A percentile compares a stretch with the other conserved stretches of the same genome.
phyloP scores from a whole-genome alignment of 2,888 invertebrate species.

The Villa cingulata region DNA sequence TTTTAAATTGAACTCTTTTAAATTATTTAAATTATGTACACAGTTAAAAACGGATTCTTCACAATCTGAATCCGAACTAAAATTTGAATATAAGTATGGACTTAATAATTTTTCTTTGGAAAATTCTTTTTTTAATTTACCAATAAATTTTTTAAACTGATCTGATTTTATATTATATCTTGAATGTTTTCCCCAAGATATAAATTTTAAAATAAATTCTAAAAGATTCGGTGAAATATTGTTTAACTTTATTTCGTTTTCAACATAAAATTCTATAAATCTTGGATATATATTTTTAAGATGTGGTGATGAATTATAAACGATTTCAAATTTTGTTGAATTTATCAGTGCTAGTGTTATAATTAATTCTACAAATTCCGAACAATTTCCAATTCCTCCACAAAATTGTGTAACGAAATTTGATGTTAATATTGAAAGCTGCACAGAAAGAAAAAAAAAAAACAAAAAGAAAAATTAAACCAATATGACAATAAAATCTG shows the following conservation, averaged over 20 bases:
- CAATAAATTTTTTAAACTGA: constrained; percentile 65
- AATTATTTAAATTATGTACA: background rate
- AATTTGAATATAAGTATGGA: constrained; percentile 56
- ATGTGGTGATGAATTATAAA: constrained; percentile 66
- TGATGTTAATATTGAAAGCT: constrained; percentile 66
- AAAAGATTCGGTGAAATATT: constrained; percentile 82
- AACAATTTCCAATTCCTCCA: constrained; percentile 74
- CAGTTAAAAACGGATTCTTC: constrained; percentile 62
- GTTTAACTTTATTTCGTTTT: constrained; percentile 71
- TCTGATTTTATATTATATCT: constrained; percentile 55
- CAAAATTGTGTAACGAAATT: constrained; percentile 73
- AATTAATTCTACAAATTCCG: constrained; percentile 80
- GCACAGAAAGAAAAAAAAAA: constrained; percentile 23
- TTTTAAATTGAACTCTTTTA: background rate
- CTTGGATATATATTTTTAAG: constrained; percentile 70
- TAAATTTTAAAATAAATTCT: constrained; percentile 59
- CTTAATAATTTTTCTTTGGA: constrained; percentile 76
- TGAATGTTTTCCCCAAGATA: constrained; percentile 41
- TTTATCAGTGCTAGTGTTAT: constrained; percentile 74
- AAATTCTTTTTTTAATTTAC: constrained; percentile 72
- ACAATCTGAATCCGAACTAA: constrained; percentile 17
- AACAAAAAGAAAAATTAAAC: constrained; percentile 1
- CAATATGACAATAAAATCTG: background rate
- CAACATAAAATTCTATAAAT: constrained; percentile 73
- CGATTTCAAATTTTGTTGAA: constrained; percentile 48